Evolutionary conservation across 1,140 invertebrate species (phyloP), one percentile per base, ranked within the genome.

Genomic region (Drosophila athabasca): DNA sequence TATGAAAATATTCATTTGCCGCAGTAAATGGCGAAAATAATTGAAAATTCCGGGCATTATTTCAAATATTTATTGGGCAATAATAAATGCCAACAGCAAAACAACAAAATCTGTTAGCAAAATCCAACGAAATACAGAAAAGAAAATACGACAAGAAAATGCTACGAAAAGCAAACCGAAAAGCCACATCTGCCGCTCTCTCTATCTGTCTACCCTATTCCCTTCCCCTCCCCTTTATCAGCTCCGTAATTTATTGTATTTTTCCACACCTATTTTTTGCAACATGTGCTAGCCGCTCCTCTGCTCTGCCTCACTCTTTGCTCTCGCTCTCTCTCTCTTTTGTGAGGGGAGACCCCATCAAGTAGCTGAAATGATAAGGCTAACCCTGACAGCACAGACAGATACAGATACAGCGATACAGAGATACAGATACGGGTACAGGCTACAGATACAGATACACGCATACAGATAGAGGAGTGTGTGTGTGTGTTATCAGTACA

Each of bases 231-330:
- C 13, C 64, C 59, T 65, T 65, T 65, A 65, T 65, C 62, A n/a
- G 35, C 15, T 49, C 64, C 45, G 62, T 49, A 64, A 66, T 65
- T 66, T 66, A 66, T 66, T 66, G 62, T 66, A 50, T 65, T 66
- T 65, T 31, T 64, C 59, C 41, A 64, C 62, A 24, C 43, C 46
- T 58, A 44, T 65, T 65, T 66, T 61, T 61, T 65, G 60, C 62
- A 66, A 66, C 62, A 66, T 66, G 62, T 66, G 62, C 62, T 19
- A 19, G n/a, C n/a, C n/a, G n/a, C n/a, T n/a, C n/a, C n/a, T n/a
- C n/a, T n/a, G n/a, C n/a, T n/a, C 17, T 19, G 17, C 17, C n/a
- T n/a, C n/a, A n/a, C n/a, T n/a, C n/a, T 19, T 46, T 15, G 29
- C 54, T 26, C 15, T 19, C 58, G 11, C 17, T 43, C 26, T 61